phyloP scores from a whole-genome alignment of 2,797 vertebrate species.

The Pogoniulus pusillus region DNA sequence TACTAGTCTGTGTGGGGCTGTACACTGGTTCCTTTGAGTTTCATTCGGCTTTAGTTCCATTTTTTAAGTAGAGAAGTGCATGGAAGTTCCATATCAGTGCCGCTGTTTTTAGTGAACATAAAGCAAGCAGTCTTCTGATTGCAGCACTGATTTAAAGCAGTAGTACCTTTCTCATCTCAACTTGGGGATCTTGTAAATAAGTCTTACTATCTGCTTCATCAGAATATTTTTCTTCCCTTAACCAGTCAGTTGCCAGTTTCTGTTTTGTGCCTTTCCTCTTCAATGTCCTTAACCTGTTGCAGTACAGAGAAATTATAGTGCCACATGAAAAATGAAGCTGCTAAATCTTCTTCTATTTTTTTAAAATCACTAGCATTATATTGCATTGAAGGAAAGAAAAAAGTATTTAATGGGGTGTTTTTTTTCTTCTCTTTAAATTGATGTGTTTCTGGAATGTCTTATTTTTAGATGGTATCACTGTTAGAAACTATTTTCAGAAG shows the following conservation, averaged over 20 bases:
- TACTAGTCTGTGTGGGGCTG: slow-evolving; percentile 86
- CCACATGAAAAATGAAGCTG: slow-evolving; percentile 85
- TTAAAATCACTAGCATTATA: slow-evolving; percentile 83
- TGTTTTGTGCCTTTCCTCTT: slow-evolving; percentile 93
- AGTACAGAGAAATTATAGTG: slow-evolving; percentile 83
- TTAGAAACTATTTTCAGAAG: slow-evolving; percentile 99
- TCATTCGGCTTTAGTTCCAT: slow-evolving; percentile 56
- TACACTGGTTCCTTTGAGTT: slow-evolving; percentile 72
- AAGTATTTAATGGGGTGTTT: slow-evolving; percentile 81
- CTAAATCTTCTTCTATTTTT: slow-evolving; percentile 88
- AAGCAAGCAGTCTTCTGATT: slow-evolving; percentile 59
- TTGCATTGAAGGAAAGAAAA: slow-evolving; percentile 82
- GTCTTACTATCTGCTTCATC: slow-evolving; percentile 74
- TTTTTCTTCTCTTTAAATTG: slow-evolving; percentile 76
- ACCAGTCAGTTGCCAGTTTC: slow-evolving; percentile 77
- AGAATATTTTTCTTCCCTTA: slow-evolving; percentile 61
- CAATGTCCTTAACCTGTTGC: slow-evolving; percentile 84
- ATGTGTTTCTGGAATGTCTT: slow-evolving; percentile 86
- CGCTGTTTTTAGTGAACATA: slow-evolving; percentile 72
- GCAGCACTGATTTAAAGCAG: slow-evolving; percentile 63
- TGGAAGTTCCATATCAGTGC: slow-evolving; percentile 67
- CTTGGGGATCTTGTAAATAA: slow-evolving; percentile 77
- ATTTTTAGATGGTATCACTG: slow-evolving; percentile 97
- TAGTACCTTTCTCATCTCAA: slow-evolving; percentile 70
- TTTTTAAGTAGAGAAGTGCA: slow-evolving; percentile 63